These are phyloP conservation scores for Cydia amplana DNA, from an alignment of 1,140 invertebrate species.

Conservation along the genomic window DNA sequence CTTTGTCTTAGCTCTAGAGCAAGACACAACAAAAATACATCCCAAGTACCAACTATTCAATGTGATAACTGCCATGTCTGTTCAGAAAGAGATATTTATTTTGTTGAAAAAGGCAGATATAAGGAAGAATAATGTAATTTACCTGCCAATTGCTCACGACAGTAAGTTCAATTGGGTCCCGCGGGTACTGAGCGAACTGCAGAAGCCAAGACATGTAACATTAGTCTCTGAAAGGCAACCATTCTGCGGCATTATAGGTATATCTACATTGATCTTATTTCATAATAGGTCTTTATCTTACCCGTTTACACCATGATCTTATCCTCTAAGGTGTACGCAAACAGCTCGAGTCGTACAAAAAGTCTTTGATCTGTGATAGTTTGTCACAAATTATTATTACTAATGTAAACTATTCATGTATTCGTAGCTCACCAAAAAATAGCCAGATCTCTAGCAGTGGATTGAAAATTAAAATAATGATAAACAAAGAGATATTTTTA, in stretches of 20 bases:
- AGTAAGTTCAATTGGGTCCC: constrained; percentile 42
- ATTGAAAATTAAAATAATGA: too few relatives aligned
- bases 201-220: constrained; percentile 37
- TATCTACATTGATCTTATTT: background rate
- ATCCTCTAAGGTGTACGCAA: too few relatives aligned
- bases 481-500: background rate
- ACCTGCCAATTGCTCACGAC: constrained; percentile 39
- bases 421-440: too few relatives aligned
- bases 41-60: constrained; percentile 36
- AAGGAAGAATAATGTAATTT: constrained; percentile 34
- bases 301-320: too few relatives aligned
- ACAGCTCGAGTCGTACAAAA: too few relatives aligned
- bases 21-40: constrained; percentile 34
- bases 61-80: constrained; percentile 42
- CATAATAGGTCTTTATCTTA: background rate
- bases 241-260: constrained; percentile 42
- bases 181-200: constrained; percentile 38
- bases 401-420: too few relatives aligned
- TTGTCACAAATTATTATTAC: too few relatives aligned
- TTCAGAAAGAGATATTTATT: constrained; percentile 38
- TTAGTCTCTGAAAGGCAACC: constrained; percentile 45
- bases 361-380: too few relatives aligned
- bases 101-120: constrained; percentile 39
- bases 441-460: too few relatives aligned
- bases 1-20: constrained; percentile 40